Evolutionary conservation across 1,140 invertebrate genomes (phyloP).

Genomic region (Camponotus vicinus): DNA sequence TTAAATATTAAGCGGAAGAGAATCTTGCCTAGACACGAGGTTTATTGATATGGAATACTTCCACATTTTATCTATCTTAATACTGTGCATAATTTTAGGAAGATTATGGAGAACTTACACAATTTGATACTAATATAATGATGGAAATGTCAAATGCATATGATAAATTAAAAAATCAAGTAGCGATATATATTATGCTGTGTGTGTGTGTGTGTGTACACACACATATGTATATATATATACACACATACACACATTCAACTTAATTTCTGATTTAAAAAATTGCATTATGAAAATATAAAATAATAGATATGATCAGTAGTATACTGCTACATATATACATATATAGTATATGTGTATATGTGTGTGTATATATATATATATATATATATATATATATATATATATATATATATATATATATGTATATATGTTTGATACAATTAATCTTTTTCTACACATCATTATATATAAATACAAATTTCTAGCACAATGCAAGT

Average conservation of each 20-base stretch:
- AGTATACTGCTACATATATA: neutral
- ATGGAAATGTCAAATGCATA: constrained; percentile 63
- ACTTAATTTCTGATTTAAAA: neutral
- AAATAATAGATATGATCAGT: constrained; percentile 6
- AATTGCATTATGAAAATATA: constrained; percentile 32
- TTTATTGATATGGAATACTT: constrained; percentile 73
- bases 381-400: too few species aligned
- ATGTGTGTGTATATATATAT: too few species aligned
- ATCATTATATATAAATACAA: constrained; percentile 68
- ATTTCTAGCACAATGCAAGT: constrained; percentile 65
- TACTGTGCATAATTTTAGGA: constrained; percentile 75
- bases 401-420: too few species aligned
- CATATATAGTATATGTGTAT: too few species aligned
- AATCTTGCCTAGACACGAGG: constrained; percentile 28
- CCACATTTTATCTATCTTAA: constrained; percentile 70
- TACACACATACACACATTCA: neutral
- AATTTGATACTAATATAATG: constrained; percentile 44
- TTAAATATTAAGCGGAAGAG: constrained; percentile 38
- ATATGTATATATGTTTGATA: constrained; percentile 38
- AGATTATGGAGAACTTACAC: constrained; percentile 69
- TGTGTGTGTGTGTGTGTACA: neutral
- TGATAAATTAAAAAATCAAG: constrained; percentile 26
- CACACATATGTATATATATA: neutral
- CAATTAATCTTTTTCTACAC: constrained; percentile 66
- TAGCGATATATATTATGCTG: neutral